Percentiles rank a stretch among this genome's conserved stretches.
These are phyloP conservation scores for Phocoena sinus DNA, from an alignment of 2,113 vertebrate genomes.

Conservation along the genomic window DNA sequence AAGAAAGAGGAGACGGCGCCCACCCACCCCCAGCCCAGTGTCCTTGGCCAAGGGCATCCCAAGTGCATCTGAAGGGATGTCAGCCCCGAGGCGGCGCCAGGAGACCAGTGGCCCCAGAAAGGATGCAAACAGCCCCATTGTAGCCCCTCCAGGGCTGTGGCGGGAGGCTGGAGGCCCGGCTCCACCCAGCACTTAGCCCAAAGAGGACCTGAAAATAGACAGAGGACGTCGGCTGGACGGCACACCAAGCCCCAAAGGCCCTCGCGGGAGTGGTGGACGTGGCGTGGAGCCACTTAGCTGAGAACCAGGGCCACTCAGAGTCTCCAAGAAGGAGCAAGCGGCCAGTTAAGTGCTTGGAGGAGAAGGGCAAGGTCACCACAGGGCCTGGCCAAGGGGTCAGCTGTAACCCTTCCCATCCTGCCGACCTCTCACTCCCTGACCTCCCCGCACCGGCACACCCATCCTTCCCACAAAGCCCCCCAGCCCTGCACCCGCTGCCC, in stretches of 20 bases:
- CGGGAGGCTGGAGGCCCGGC: accelerated
- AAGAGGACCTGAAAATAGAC: slow-evolving; percentile 44
- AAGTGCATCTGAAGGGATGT: accelerated
- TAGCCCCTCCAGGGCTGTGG: background rate
- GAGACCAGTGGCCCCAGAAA: background rate
- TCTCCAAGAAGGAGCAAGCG: background rate
- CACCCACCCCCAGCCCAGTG: background rate
- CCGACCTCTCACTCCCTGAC: background rate
- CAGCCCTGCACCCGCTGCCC: background rate
- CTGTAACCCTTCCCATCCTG: background rate
- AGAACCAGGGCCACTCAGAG: background rate
- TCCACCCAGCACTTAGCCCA: slow-evolving; percentile 40
- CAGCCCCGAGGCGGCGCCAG: accelerated
- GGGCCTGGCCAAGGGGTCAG: background rate
- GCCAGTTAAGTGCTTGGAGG: background rate
- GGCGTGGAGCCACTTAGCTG: background rate
- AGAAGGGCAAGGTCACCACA: background rate
- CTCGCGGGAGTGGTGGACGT: background rate
- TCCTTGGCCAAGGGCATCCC: background rate
- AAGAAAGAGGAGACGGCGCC: background rate
- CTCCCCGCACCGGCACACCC: background rate
- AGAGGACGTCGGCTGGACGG: background rate
- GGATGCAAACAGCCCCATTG: background rate
- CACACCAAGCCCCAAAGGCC: background rate
- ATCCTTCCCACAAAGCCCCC: background rate